Base-by-base conservation (phyloP, 2,888 invertebrate genomes). In the Teleiodes luculella region DNA sequence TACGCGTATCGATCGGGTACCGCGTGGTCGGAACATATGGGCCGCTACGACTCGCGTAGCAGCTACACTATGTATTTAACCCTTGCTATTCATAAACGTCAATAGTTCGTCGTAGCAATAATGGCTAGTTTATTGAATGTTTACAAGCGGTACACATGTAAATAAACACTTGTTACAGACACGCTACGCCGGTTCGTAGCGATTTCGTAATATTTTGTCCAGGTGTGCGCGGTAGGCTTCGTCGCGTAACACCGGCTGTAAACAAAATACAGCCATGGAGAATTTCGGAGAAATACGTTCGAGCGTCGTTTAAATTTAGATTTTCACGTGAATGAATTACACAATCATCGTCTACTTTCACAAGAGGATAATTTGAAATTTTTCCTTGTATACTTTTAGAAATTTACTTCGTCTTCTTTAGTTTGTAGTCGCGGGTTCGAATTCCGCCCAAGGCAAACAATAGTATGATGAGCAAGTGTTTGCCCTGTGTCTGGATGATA, bases 21-120 rank as follows among this genome's bases (percentile, higher is more conserved):
- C 85, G 76, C 86, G 80, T 86, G 86, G 78, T 76, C 74, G 62
- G 70, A 86, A 84, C 89, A 87, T 87, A 87, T 89, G 89, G 76
- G 83, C 66, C 74, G 66, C 80, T 78, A 78, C 78, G 77, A 70
- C 56, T 66, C 59, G 43, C 79, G 81, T 78, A 81, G 76, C 76
- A 65, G 66, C 68, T 69, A 68, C 68, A 63, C 62, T 50, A 60
- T 68, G 66, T 67, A 52, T 64, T 57, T 52, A 60, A 62, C 56
- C 64, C 53, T 62, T 61, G 56, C 64, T 67, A 8, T 24, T 16
- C 35, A 47, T 18, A 1, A 33, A 2, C 31, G 14, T 18, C 24
- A 8, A 16, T 16, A 8, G 6, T 10, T 37, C 16, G 41, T 67
- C 68, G 68, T 72, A 62, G 67, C 56, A 54, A 62, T 53, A 56